phyloP scores from a whole-genome alignment of 2,113 vertebrate species.

The Prunella fulvescens region DNA sequence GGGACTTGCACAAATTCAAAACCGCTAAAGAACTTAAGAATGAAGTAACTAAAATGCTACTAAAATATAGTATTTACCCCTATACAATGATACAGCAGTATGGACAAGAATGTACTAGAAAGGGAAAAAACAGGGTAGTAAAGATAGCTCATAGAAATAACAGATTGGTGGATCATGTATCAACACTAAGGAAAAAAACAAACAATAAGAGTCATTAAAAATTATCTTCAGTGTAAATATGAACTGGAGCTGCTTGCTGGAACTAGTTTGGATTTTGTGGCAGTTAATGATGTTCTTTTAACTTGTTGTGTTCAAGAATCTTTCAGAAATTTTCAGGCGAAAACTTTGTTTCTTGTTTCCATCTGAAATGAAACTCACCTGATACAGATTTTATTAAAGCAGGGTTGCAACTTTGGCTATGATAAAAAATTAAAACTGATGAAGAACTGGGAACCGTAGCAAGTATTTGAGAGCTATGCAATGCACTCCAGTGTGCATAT shows the following conservation, averaged over 20 bases:
- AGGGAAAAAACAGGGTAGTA: not conserved
- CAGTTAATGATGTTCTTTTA: not conserved
- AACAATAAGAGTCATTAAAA: not conserved
- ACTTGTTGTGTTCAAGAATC: not conserved
- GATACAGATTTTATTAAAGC: not conserved
- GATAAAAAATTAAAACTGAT: not conserved
- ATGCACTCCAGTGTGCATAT: not conserved
- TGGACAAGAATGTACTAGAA: not conserved
- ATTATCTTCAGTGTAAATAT: not conserved
- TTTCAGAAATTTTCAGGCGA: not conserved
- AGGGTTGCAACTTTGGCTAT: not conserved
- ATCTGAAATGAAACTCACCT: not conserved
- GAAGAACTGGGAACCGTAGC: not conserved
- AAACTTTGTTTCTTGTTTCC: not conserved
- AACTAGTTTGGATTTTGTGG: not conserved
- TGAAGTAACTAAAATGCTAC: not conserved
- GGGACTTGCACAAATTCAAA: not conserved
- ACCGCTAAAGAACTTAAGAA: not conserved
- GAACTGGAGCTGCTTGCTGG: not conserved
- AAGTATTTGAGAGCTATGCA: not conserved
- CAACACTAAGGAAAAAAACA: not conserved
- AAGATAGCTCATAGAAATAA: not conserved
- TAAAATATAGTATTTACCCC: not conserved
- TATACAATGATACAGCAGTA: not conserved
- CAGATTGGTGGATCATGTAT: not conserved